Percentiles rank a stretch among this genome's conserved stretches.
Conservation (phyloP, 30 jellyfish, hydroid and myxozoan species). For the Cassiopea andromeda region DNA sequence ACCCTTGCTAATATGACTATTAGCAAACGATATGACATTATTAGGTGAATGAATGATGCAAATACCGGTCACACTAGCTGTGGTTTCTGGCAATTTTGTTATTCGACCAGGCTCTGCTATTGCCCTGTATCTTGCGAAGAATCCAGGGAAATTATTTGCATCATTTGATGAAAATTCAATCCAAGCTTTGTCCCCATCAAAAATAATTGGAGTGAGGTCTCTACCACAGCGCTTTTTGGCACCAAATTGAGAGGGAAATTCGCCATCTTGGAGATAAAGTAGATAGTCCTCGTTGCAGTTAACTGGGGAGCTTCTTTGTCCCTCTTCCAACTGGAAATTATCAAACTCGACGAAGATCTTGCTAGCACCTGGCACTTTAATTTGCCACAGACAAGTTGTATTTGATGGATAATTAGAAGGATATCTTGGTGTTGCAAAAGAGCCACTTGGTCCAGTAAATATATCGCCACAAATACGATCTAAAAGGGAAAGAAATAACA, state of each 20-base stretch:
- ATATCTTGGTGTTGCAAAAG: constrained; percentile 62
- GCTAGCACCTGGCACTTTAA: constrained; percentile 69
- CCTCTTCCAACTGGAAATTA: constrained; percentile 67
- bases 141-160: constrained; percentile 47
- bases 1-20: too few species aligned
- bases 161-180: constrained; percentile 80
- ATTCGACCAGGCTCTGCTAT: constrained; percentile 31
- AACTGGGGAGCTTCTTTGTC: neutral
- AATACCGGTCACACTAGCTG: constrained; percentile 1
- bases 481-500: neutral
- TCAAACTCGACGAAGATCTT: constrained; percentile 52
- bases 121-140: constrained; percentile 53
- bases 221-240: constrained; percentile 81
- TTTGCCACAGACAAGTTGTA: constrained; percentile 75
- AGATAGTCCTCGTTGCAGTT: constrained; percentile 75
- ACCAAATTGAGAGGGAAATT: constrained; percentile 75
- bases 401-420: constrained; percentile 68
- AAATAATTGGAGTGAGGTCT: constrained; percentile 47
- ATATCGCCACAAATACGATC: constrained; percentile 80
- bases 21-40: too few species aligned
- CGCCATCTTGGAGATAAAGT: constrained; percentile 65
- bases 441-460: constrained; percentile 44
- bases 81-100: constrained; percentile 34
- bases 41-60: too few species aligned
- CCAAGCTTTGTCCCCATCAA: constrained; percentile 88